Percentiles rank a stretch among this genome's conserved stretches.
These are phyloP conservation scores for Scaptomyza tumidula DNA, from an alignment of 2,888 invertebrate species.

Conservation along the genomic window DNA sequence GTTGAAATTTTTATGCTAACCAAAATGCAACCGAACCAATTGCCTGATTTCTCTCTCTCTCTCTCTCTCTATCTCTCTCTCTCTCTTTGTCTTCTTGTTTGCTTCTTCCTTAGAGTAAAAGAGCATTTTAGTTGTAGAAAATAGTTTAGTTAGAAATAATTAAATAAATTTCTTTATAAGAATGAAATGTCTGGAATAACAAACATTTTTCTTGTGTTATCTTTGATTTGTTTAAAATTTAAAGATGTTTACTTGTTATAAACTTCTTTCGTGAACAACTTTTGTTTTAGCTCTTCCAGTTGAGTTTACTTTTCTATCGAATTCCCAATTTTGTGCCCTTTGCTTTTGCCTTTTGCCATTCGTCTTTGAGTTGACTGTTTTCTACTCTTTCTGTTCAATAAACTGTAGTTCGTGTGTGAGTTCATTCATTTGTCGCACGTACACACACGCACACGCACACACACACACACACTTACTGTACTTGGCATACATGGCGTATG, in stretches of 20 bases:
- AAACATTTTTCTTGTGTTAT: no score
- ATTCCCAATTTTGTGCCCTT: not conserved
- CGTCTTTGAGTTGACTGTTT: no score
- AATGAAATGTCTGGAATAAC: no score
- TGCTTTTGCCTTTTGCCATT: not conserved
- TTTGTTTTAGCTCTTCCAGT: conserved; percentile 1
- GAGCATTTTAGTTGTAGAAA: not conserved
- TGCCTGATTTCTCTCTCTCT: conserved; percentile 12
- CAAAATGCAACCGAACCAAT: conserved; percentile 50
- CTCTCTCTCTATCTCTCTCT: no score
- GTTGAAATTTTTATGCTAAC: conserved; percentile 32
- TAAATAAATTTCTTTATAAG: no score
- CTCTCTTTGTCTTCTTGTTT: not conserved
- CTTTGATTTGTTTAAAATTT: not conserved
- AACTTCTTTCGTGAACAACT: conserved; percentile 3
- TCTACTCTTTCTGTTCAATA: conserved; percentile 68
- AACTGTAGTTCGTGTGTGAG: conserved; percentile 68
- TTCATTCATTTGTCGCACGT: conserved; percentile 70
- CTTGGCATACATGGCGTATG: conserved; percentile 82
- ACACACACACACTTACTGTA: conserved; percentile 46
- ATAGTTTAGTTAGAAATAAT: no score
- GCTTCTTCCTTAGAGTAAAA: not conserved
- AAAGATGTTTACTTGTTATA: no score
- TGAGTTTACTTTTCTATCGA: conserved; percentile 25
- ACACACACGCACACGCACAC: conserved; percentile 39